These are phyloP conservation scores for Coluber constrictor DNA, from an alignment of 2,797 vertebrate species.

Conservation along the genomic window DNA sequence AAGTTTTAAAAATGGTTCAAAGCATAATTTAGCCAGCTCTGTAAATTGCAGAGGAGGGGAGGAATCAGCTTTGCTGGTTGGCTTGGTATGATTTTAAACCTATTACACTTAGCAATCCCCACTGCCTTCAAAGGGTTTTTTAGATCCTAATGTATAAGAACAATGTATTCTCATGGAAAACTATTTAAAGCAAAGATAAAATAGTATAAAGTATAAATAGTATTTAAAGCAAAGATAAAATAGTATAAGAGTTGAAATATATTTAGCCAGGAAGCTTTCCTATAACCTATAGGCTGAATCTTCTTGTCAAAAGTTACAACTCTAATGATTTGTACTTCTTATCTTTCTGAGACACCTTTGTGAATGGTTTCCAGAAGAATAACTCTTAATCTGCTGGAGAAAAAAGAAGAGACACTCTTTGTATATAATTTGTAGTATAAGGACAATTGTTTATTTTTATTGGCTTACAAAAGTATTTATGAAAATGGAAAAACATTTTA, in stretches of 20 bases:
- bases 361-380: neutral
- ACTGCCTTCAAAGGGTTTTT: neutral
- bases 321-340: neutral
- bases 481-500: neutral
- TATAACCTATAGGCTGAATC: neutral
- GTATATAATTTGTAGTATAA: neutral
- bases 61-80: neutral
- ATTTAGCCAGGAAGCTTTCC: neutral
- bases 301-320: neutral
- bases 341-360: neutral
- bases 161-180: neutral
- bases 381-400: neutral
- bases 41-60: neutral
- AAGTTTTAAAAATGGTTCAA: neutral
- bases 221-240: neutral
- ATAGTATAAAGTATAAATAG: neutral
- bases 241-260: neutral
- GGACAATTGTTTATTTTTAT: neutral
- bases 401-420: neutral
- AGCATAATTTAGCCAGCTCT: neutral
- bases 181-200: neutral
- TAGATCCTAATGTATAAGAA: neutral
- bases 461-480: neutral
- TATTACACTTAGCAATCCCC: neutral
- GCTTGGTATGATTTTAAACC: neutral